A percentile compares a stretch with the other conserved stretches of the same genome.
phyloP scores from a whole-genome alignment of 2,797 vertebrate species.

The Morelia viridis region DNA sequence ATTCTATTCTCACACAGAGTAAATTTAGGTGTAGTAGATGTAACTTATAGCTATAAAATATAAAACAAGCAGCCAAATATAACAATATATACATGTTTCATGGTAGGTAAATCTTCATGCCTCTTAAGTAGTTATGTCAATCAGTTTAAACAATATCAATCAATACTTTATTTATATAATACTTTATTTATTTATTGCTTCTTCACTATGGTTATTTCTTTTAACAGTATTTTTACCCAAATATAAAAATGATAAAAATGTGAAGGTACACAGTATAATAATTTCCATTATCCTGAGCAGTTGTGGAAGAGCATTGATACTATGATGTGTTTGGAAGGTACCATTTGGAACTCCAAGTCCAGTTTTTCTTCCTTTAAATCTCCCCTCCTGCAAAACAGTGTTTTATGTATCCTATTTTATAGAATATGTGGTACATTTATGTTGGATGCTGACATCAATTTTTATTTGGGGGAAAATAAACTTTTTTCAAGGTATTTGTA shows the following conservation, averaged over 20 bases:
- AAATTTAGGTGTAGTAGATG: too few species aligned
- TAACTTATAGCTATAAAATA: too few species aligned
- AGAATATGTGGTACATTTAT: slow-evolving; percentile 1
- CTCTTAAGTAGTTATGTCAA: not conserved
- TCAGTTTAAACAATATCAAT: not conserved
- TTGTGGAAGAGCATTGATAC: too few species aligned
- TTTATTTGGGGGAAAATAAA: slow-evolving; percentile 24
- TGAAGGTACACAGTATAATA: not conserved
- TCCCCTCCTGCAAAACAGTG: slow-evolving; percentile 8
- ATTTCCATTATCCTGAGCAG: too few species aligned
- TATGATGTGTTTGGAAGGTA: not conserved
- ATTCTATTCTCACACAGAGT: too few species aligned
- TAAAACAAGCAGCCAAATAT: not conserved
- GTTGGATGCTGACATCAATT: slow-evolving; percentile 12
- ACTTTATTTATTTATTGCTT: not conserved
- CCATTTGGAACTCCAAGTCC: not conserved
- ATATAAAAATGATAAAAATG: not conserved
- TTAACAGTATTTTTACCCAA: not conserved
- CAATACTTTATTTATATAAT: not conserved
- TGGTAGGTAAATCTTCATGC: not conserved
- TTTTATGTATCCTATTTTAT: not conserved
- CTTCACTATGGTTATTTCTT: not conserved
- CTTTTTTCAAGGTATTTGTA: slow-evolving; percentile 40
- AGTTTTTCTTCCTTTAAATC: not conserved
- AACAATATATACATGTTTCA: not conserved